Conservation (phyloP, 2,113 vertebrate genomes). For the Lutjanus erythropterus region DNA sequence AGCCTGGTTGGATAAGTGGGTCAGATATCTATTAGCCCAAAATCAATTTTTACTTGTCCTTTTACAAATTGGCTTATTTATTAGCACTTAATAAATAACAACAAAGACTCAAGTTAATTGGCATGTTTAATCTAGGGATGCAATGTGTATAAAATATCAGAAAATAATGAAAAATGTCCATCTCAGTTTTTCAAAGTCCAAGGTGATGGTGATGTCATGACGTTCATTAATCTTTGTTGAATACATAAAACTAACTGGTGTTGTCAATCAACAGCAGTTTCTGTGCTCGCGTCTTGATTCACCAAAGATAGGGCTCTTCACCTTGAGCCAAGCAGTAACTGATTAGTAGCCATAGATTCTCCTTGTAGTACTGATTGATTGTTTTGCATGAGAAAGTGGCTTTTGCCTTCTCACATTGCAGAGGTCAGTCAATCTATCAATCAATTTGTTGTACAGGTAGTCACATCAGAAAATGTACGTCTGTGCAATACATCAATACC, state of each 20-base stretch:
- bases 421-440: constrained; percentile 78
- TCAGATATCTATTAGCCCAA: too few species aligned
- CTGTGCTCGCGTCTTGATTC: background rate
- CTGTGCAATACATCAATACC: background rate
- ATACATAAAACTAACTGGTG: background rate
- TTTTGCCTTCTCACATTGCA: constrained; percentile 79
- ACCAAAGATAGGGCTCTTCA: constrained; percentile 42
- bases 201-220: too few species aligned
- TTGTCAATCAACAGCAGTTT: background rate
- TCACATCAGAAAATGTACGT: constrained; percentile 42
- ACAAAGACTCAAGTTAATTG: too few species aligned
- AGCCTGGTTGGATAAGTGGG: too few species aligned
- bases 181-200: too few species aligned
- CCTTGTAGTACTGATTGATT: constrained; percentile 74
- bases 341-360: constrained; percentile 73
- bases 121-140: too few species aligned
- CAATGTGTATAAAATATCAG: too few species aligned
- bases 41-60: too few species aligned
- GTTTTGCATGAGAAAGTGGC: constrained; percentile 80
- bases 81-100: too few species aligned
- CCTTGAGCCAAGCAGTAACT: constrained; percentile 64
- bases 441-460: constrained; percentile 66
- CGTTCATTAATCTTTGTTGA: background rate
- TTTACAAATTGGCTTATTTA: too few species aligned
- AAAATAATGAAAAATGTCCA: too few species aligned